These are phyloP conservation scores for Lamellibrachia columna DNA, from an alignment of 2,888 invertebrate genomes.

Conservation along the genomic window DNA sequence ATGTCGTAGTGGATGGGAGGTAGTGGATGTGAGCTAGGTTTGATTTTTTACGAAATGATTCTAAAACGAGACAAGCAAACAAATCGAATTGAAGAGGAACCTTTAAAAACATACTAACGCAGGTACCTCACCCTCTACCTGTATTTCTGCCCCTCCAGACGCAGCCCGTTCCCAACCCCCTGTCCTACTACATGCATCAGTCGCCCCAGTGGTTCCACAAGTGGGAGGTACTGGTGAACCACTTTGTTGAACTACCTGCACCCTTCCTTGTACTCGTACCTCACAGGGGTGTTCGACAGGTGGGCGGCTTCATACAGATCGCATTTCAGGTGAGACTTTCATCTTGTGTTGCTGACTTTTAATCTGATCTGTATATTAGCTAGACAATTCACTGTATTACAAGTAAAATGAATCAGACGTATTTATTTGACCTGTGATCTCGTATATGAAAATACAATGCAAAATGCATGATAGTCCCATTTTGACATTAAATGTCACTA, in stretches of 20 bases:
- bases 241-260: conserved; percentile 65
- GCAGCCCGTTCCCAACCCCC: conserved; percentile 67
- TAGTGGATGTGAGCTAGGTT: no score
- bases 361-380: neutral
- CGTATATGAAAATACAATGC: no score
- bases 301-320: conserved; percentile 65
- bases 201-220: conserved; percentile 62
- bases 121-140: neutral
- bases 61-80: no score
- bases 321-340: conserved; percentile 61
- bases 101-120: no score
- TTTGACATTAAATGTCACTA: no score
- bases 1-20: no score
- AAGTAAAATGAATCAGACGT: no score
- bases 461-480: no score
- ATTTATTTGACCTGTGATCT: no score
- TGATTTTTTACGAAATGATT: no score
- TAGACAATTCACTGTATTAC: neutral
- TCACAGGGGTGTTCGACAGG: conserved; percentile 45
- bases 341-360: neutral
- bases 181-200: conserved; percentile 66
- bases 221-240: conserved; percentile 65
- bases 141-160: conserved; percentile 53
- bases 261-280: conserved; percentile 62
- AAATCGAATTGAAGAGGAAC: no score